Conservation (phyloP, 2,797 vertebrate species). For the Poecile montanus region DNA sequence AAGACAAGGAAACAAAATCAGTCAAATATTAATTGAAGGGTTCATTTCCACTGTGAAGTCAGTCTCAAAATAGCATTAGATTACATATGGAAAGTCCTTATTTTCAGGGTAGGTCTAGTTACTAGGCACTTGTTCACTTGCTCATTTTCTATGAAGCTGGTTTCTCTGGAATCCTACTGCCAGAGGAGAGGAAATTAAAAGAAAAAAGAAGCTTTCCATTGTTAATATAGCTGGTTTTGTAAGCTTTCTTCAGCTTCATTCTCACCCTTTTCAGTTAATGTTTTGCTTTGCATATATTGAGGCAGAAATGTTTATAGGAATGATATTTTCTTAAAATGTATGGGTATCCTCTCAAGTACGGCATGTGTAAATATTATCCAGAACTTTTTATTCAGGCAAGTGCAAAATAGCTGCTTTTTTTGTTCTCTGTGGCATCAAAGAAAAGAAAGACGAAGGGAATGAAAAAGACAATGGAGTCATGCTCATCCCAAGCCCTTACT, state of each 20-base stretch:
- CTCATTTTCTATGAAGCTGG: background rate
- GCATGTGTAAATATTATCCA: background rate
- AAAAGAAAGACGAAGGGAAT: background rate
- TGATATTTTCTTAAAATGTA: background rate
- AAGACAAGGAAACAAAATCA: background rate
- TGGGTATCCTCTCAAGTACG: background rate
- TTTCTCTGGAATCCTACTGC: slow-evolving; percentile 21
- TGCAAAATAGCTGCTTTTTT: background rate
- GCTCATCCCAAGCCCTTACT: background rate
- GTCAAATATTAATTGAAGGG: background rate
- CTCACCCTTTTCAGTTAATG: background rate
- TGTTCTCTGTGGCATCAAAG: background rate
- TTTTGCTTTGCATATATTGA: background rate
- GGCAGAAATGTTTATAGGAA: background rate
- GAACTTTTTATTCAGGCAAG: background rate
- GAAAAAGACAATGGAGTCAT: accelerated
- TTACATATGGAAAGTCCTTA: background rate
- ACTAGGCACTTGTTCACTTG: background rate
- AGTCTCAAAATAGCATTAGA: background rate
- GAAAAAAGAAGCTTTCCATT: background rate
- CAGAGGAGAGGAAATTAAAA: slow-evolving; percentile 13
- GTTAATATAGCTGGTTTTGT: background rate
- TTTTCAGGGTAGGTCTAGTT: background rate
- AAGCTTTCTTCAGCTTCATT: background rate
- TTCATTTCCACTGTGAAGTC: slow-evolving; percentile 26